Evolutionary conservation across 2,888 invertebrate genomes (phyloP), one percentile per base, ranked within the genome.

Genomic region (Ennomos quercinarius): DNA sequence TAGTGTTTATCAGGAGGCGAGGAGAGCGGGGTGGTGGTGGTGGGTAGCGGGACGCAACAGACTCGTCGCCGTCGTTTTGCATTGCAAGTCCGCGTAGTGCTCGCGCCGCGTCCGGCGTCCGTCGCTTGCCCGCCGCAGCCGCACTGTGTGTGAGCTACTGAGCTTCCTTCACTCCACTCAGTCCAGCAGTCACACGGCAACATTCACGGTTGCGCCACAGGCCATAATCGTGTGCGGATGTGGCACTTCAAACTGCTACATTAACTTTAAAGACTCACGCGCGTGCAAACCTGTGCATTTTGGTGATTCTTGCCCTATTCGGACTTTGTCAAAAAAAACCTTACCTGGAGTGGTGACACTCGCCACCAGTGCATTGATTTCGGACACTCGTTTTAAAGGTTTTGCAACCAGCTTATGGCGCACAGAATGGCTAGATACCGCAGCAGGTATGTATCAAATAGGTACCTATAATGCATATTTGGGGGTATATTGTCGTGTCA

Each of bases 161-260:
- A 51, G 45, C 52, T 74, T 78, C n/a, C n/a, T n/a, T n/a, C n/a
- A n/a, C n/a, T n/a, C n/a, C 76, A 75, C 76, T 80, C 79, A 68
- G 58, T 63, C 45, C 74, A 66, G 84, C 84, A 91, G 93, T 93
- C 91, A 91, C 82, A 89, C 91, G 89, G 87, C 89, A 86, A 83
- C 89, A 86, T 83, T 89, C 91, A 89, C 84, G 84, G 88, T 85
- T 83, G 88, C 83, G 77, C 73, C 71, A 87, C 84, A 83, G 74
- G 74, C 27, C 27, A 27, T 6, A 27, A 27, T 80, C 72, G 70
- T 71, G 70, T 76, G 79, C 75, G 62, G 77, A 73, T 75, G 70
- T 64, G 57, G 41, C 48, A 57, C 47, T 63, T 42, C 12, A 10
- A 52, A 39, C 40, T 56, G 57, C 49, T 45, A 51, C 39, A 27